These are phyloP conservation scores for Zenarchopterus dispar DNA, from an alignment of 2,797 vertebrate species.

Conservation along the genomic window DNA sequence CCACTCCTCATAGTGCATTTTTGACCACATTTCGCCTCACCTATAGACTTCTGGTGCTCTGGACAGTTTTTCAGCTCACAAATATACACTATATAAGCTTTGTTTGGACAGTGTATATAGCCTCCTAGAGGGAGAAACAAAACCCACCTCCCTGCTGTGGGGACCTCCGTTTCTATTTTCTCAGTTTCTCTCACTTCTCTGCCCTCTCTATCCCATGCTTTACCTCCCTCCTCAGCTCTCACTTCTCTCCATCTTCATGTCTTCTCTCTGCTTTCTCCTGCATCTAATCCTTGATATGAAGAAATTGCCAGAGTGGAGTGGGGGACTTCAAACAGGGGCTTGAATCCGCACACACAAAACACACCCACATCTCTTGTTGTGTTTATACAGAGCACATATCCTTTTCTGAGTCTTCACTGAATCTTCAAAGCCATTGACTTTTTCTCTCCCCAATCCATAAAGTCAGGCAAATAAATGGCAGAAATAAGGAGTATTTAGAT, in stretches of 20 bases:
- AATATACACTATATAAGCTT: too few relatives aligned
- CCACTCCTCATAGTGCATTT: conserved; percentile 30
- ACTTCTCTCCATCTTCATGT: conserved; percentile 53
- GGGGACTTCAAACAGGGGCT: conserved; percentile 79
- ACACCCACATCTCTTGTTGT: conserved; percentile 63
- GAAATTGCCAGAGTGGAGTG: conserved; percentile 80
- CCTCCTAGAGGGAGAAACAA: conserved; percentile 27
- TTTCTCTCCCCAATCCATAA: conserved; percentile 73
- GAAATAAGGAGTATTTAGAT: conserved; percentile 64
- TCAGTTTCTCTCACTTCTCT: conserved; percentile 32
- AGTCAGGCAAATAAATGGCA: conserved; percentile 76
- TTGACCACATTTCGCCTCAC: conserved; percentile 19
- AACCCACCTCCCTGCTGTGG: conserved; percentile 38
- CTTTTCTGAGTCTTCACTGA: conserved; percentile 75
- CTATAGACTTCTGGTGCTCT: conserved; percentile 30
- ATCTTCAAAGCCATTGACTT: conserved; percentile 81
- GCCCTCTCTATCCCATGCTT: conserved; percentile 46
- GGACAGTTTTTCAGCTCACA: conserved; percentile 25
- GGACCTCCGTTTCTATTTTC: conserved; percentile 60
- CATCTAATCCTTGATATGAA: conserved; percentile 85
- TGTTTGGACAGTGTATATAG: conserved; percentile 42
- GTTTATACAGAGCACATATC: conserved; percentile 72
- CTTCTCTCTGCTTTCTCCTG: conserved; percentile 63
- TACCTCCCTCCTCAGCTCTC: conserved; percentile 47
- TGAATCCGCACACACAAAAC: conserved; percentile 63